These are phyloP conservation scores for Porites lobata DNA, from an alignment of 92 coral and sea anemone species.

Conservation along the genomic window DNA sequence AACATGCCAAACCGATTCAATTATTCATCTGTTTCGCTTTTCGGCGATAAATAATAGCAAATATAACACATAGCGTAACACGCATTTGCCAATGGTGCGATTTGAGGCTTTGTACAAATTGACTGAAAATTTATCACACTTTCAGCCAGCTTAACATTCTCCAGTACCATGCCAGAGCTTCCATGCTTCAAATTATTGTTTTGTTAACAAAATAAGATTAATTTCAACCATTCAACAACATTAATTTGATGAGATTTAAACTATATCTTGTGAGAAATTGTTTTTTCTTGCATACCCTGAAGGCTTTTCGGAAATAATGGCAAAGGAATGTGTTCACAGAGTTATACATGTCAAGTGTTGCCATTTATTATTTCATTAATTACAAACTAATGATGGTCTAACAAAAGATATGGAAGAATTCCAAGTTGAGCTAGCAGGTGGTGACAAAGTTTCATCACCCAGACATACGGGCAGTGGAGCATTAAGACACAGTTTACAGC, in stretches of 20 bases:
- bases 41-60: slow-evolving; percentile 4
- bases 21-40: slow-evolving; percentile 38
- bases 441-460: neutral
- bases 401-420: slow-evolving; percentile 29
- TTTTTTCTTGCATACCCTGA: neutral
- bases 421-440: slow-evolving; percentile 13
- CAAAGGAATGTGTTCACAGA: slow-evolving; percentile 9
- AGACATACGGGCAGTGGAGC: neutral
- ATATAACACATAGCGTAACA: neutral
- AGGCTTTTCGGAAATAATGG: neutral
- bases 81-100: neutral
- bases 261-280: slow-evolving; percentile 12
- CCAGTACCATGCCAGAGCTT: slow-evolving; percentile 1
- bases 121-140: neutral
- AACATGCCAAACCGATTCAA: slow-evolving; percentile 37
- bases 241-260: slow-evolving; percentile 45
- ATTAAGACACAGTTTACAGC: neutral
- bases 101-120: slow-evolving; percentile 13
- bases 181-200: neutral
- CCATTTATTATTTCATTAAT: slow-evolving; percentile 32
- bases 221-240: slow-evolving; percentile 17
- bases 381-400: slow-evolving; percentile 19
- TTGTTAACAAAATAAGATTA: slow-evolving; percentile 28
- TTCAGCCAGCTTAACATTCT: neutral
- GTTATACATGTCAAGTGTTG: slow-evolving; percentile 31